Percentiles rank a stretch among this genome's conserved stretches.
Conservation (phyloP, 2,797 vertebrate genomes). For the Mergus octosetaceus region DNA sequence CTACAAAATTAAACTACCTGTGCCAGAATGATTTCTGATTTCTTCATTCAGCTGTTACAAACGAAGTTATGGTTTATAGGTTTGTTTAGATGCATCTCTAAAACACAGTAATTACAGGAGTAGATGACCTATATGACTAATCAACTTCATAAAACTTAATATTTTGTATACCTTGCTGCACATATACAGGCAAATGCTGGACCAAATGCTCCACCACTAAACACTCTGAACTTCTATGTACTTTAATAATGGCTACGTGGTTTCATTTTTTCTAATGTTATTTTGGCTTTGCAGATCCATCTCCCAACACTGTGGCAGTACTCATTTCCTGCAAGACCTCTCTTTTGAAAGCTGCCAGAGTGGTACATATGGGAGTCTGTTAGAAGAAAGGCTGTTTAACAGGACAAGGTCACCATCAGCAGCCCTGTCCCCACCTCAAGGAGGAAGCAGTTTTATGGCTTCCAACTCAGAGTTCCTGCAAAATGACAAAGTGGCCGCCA, state of each 20-base stretch:
- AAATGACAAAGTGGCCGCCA: background rate
- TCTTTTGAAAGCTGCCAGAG: background rate
- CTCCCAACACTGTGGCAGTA: background rate
- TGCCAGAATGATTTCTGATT: background rate
- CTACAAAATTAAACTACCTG: background rate
- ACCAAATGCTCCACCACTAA: background rate
- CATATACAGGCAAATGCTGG: background rate
- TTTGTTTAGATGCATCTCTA: background rate
- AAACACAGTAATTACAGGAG: background rate
- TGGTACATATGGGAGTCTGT: background rate
- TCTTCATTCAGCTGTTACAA: background rate
- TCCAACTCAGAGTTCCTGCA: background rate
- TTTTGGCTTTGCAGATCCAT: background rate
- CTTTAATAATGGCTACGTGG: background rate
- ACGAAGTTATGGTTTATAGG: background rate
- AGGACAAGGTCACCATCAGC: rapidly evolving
- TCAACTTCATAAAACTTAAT: background rate
- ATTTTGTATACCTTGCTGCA: background rate
- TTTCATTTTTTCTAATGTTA: background rate
- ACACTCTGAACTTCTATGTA: background rate
- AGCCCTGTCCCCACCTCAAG: rapidly evolving
- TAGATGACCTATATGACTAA: background rate
- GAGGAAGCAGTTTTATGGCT: background rate
- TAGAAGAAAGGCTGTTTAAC: background rate
- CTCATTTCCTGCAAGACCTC: background rate